Evolutionary conservation across 2,113 vertebrate genomes (phyloP), one percentile per base, ranked within the genome.

Genomic region (Noctilio leporinus): DNA sequence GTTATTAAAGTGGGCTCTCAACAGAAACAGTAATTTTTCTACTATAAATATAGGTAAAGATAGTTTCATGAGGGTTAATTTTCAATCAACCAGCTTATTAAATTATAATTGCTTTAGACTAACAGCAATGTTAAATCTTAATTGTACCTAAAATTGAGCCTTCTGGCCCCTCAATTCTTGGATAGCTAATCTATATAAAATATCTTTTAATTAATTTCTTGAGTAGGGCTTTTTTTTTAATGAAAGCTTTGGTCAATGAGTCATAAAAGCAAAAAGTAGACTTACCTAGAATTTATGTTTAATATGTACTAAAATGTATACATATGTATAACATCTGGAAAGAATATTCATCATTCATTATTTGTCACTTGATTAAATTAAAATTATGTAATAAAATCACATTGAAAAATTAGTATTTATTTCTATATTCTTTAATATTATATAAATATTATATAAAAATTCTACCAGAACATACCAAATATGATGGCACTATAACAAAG

Each of bases 81-180:
- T 92, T 49, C 45, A 80, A 26, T 3, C 20, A 81, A 11, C 4
- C 22, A 47, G 15, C 20, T 55, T 82, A 85, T 88, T 35, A 78
- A 87, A 85, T 89, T 83, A 67, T 80, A n/a, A 92, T 57, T 86
- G 17, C 20, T 84, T 97, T 94, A 73, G 40, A 85, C 69, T 67
- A 7, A 53, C 76, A 84, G 59, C 3, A 82, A 82, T 15, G 69
- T 70, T 91, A 96, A 96, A 96, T 95, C 9, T 94, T 81, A 93
- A 30, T 84, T 89, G 0, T 14, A 77, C 51, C 16, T 45, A 82
- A 94, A 2, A 15, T 59, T 30, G 53, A 73, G 75, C n/a, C 3
- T 22, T 14, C 0, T 70, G 24, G 40, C 26, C 11, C 40, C 76
- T 40, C 22, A 75, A 28, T 92, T 95, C 20, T 22, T 33, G 30